Evolutionary conservation across 1,140 invertebrate genomes (phyloP), one percentile per base, ranked within the genome.

Genomic region (Aphis craccivora): DNA sequence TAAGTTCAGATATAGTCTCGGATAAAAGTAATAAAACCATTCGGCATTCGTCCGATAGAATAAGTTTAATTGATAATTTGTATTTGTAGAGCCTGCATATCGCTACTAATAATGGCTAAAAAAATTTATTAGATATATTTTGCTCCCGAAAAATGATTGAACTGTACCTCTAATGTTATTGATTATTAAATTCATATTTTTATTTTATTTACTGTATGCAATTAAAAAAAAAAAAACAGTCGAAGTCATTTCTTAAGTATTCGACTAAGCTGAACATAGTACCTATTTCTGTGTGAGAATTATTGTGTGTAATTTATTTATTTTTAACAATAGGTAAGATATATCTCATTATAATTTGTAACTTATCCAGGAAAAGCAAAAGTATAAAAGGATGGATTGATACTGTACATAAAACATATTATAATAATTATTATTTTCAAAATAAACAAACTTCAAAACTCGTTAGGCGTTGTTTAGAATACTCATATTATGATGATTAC

Each of bases 401-500:
- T 51, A 25, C 25, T 83, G 7, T 37, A 23, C 37, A 83, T 18
- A 37, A 6, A 9, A 43, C 18, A 45, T 4, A 45, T 45, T 43
- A 48, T 35, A 87, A 20, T 48, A 30, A 23, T 48, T 1, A 35
- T 51, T 18, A 14, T 35, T 40, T 37, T 37, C 5, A 43, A 40
- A 84, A 86, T 23, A 88, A n/a, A 88, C 30, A 53, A 53, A 88
- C 9, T 88, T 53, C 20, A 51, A 88, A 90, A 90, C 43, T 11
- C 2, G 14, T 37, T 25, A 25, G 3, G 25, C 9, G 9, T 25
- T 51, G 23, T 90, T 60, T 90, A 14, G 6, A 90, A 90, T 43
- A 23, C 48, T 51, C 18, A 14, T 51, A 20, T 18, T 53, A 45
- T n/a, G 7, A 86, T 86, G 14, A 40, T 25, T 60, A 90, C 23